phyloP scores from a whole-genome alignment of 2,797 vertebrate genomes.

The Catamblyrhynchus diadema region DNA sequence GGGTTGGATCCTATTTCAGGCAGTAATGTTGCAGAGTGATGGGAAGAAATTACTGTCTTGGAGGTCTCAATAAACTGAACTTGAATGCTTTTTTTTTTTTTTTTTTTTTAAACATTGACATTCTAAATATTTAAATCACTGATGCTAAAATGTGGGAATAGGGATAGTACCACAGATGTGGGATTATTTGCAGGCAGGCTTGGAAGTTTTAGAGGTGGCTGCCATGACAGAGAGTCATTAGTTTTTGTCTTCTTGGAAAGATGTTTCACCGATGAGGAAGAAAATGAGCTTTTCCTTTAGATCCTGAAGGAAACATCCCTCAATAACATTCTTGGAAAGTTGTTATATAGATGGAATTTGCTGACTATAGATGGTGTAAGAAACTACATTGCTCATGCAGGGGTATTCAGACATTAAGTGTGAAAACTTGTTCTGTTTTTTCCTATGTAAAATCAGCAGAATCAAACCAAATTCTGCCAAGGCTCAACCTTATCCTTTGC shows the following conservation, averaged over 20 bases:
- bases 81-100: rapidly evolving
- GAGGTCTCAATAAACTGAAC: neutral
- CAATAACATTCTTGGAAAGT: neutral
- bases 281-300: neutral
- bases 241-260: neutral
- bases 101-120: neutral
- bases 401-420: neutral
- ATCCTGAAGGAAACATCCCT: neutral
- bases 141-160: neutral
- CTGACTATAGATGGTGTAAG: neutral
- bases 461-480: neutral
- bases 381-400: neutral
- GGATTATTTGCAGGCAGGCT: neutral
- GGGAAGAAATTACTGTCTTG: neutral
- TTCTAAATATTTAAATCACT: neutral
- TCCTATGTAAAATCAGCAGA: neutral
- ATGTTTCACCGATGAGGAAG: neutral
- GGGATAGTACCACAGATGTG: neutral
- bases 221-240: neutral
- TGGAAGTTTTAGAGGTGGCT: neutral
- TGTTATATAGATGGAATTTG: neutral
- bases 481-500: neutral
- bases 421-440: neutral
- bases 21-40: neutral
- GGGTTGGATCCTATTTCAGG: neutral